These are phyloP conservation scores for Dryomyza anilis DNA, from an alignment of 2,888 invertebrate species.

Conservation along the genomic window DNA sequence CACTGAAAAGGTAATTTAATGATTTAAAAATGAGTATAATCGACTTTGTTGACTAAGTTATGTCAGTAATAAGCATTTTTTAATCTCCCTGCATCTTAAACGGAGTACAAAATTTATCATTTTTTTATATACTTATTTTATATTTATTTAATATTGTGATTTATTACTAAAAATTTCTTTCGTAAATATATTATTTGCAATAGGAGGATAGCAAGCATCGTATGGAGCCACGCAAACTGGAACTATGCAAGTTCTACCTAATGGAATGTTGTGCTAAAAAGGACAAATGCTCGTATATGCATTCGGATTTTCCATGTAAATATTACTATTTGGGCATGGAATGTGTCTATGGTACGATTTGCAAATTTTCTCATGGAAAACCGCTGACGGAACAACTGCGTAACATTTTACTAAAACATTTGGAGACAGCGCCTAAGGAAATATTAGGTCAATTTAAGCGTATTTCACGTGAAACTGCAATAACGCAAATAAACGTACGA, in stretches of 20 bases:
- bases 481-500: constrained; percentile 63
- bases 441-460: constrained; percentile 89
- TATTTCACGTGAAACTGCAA: constrained; percentile 77
- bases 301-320: constrained; percentile 96
- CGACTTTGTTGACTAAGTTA: too few species aligned
- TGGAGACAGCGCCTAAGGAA: constrained; percentile 89
- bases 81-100: too few species aligned
- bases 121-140: background rate
- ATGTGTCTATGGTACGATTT: constrained; percentile 81
- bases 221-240: constrained; percentile 88
- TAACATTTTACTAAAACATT: constrained; percentile 72
- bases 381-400: constrained; percentile 81
- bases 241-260: constrained; percentile 94
- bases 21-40: too few species aligned
- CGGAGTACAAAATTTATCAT: too few species aligned
- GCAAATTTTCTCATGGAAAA: constrained; percentile 91
- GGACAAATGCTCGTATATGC: constrained; percentile 95
- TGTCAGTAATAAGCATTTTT: too few species aligned
- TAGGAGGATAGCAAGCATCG: constrained; percentile 81
- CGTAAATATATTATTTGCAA: constrained; percentile 37
- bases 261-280: constrained; percentile 94
- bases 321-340: constrained; percentile 92
- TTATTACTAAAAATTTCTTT: background rate
- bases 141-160: too few species aligned
- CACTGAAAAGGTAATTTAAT: too few species aligned